These are phyloP conservation scores for Dascyllus trimaculatus DNA, from an alignment of 2,113 vertebrate species.

Conservation along the genomic window DNA sequence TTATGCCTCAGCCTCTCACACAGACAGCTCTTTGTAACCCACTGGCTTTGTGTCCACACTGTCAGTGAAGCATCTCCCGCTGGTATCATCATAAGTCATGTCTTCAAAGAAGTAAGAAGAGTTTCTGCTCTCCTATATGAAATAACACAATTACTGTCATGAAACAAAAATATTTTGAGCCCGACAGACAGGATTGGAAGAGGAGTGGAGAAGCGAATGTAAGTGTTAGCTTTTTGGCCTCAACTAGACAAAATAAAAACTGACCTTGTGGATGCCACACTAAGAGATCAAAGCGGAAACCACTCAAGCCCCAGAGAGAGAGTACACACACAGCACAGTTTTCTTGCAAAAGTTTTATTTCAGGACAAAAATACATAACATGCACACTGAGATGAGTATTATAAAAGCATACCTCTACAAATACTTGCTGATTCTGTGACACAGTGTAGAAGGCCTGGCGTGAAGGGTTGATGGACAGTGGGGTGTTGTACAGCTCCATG, in stretches of 20 bases:
- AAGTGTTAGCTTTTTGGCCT: conserved; percentile 23
- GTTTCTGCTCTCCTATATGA: conserved; percentile 44
- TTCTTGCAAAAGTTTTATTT: conserved; percentile 6
- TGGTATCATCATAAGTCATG: conserved; percentile 68
- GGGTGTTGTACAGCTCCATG: conserved; percentile 90
- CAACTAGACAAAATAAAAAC: conserved; percentile 53
- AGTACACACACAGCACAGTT: conserved; percentile 35
- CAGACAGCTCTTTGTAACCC: conserved; percentile 69
- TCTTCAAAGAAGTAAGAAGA: conserved; percentile 58
- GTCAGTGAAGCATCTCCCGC: conserved; percentile 51
- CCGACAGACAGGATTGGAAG: conserved; percentile 14
- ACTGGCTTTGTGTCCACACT: conserved; percentile 55
- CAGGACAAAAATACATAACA: conserved; percentile 16
- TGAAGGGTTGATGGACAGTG: conserved; percentile 81
- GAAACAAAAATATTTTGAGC: conserved; percentile 29
- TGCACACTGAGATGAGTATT: background rate
- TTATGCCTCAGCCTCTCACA: conserved; percentile 10
- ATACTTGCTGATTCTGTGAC: conserved; percentile 87
- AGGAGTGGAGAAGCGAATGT: conserved; percentile 1
- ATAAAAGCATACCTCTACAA: conserved; percentile 89
- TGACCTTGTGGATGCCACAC: conserved; percentile 23
- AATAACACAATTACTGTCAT: conserved; percentile 36
- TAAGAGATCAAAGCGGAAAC: conserved; percentile 41
- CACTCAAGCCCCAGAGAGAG: conserved; percentile 41
- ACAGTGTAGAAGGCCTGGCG: conserved; percentile 87